Conservation (phyloP, 2,888 invertebrate species). For the Philopedon plagiatum region DNA sequence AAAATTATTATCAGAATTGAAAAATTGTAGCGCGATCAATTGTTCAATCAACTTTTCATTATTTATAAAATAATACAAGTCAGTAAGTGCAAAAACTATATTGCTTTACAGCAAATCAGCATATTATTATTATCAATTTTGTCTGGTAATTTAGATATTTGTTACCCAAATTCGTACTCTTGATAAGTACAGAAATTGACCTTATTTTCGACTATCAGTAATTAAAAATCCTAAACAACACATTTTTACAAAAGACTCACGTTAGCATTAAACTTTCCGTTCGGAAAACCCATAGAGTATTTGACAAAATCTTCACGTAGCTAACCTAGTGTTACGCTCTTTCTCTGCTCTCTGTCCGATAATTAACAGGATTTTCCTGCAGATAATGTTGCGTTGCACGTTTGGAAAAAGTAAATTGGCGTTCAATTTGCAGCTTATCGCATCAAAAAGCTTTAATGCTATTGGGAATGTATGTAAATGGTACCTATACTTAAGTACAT, state of each 20-base stretch:
- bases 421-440: background rate
- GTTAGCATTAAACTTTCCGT: background rate
- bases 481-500: too few species aligned
- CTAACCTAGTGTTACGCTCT: conserved; percentile 3
- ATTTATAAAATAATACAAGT: too few species aligned
- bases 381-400: background rate
- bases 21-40: too few species aligned
- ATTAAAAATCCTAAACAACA: background rate
- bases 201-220: background rate
- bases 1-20: too few species aligned
- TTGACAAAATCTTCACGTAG: background rate
- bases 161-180: too few species aligned
- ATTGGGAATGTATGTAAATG: too few species aligned
- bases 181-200: background rate
- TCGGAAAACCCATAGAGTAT: background rate
- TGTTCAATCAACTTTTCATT: too few species aligned
- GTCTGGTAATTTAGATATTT: too few species aligned
- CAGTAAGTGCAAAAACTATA: too few species aligned
- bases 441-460: too few species aligned
- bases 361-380: background rate
- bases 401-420: background rate
- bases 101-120: too few species aligned
- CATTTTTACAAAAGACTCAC: background rate
- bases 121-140: too few species aligned
- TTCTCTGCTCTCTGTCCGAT: conserved; percentile 1